Percentiles rank a stretch among this genome's conserved stretches.
Conservation (phyloP, 2,797 vertebrate genomes). For the Hyperoplus lanceolatus region DNA sequence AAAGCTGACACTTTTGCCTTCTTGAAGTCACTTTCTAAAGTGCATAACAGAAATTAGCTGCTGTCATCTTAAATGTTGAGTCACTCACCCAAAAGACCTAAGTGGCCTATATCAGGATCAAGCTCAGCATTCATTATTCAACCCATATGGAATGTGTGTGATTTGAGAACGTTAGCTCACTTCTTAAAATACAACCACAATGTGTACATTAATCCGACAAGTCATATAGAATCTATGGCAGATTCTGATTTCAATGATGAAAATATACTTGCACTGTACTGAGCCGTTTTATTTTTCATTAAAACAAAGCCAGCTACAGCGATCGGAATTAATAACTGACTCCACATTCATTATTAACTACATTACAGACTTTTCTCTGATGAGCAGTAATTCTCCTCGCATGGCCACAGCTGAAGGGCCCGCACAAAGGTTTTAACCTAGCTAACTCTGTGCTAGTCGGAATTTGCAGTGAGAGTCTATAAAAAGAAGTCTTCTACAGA, state of each 20-base stretch:
- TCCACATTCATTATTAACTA: slow-evolving; percentile 60
- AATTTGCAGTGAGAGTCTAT: slow-evolving; percentile 66
- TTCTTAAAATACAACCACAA: slow-evolving; percentile 58
- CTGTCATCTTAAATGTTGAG: slow-evolving; percentile 58
- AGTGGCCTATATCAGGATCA: slow-evolving; percentile 59
- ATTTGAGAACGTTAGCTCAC: slow-evolving; percentile 49
- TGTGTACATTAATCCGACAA: slow-evolving; percentile 23
- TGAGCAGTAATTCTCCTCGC: slow-evolving; percentile 53
- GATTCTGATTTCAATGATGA: slow-evolving; percentile 49
- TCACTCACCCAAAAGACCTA: slow-evolving; percentile 60
- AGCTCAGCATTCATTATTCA: slow-evolving; percentile 60
- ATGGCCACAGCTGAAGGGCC: slow-evolving; percentile 53
- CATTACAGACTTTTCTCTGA: slow-evolving; percentile 52
- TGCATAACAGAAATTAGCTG: slow-evolving; percentile 27
- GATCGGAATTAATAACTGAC: slow-evolving; percentile 50
- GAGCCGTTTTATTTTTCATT: slow-evolving; percentile 54
- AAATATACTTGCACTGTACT: slow-evolving; percentile 42
- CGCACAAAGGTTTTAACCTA: slow-evolving; percentile 56
- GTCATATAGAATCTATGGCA: slow-evolving; percentile 22
- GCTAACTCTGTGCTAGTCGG: slow-evolving; percentile 45
- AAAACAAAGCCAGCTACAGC: slow-evolving; percentile 28
- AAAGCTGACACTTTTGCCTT: slow-evolving; percentile 45
- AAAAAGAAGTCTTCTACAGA: slow-evolving; percentile 66
- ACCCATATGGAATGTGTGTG: slow-evolving; percentile 40
- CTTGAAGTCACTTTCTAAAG: slow-evolving; percentile 41